Conservation (phyloP, 1,140 invertebrate genomes). For the Tetramorium alpestre region DNA sequence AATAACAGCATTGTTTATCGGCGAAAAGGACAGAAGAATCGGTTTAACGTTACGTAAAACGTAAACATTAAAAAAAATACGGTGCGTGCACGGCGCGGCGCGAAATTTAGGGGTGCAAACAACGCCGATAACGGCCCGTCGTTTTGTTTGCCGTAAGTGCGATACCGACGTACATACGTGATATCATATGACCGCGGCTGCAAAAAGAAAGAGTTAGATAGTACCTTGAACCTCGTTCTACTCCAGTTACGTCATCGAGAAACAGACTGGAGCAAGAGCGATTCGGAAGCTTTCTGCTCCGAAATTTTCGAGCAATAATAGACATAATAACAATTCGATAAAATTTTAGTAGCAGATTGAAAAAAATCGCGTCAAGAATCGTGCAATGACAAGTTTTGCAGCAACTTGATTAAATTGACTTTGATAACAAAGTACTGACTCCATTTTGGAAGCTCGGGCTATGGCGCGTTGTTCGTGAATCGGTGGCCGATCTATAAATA, state of each 20-base stretch:
- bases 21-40: neutral
- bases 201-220: neutral
- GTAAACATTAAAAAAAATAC: neutral
- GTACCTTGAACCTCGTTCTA: slow-evolving; percentile 28
- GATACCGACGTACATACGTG: slow-evolving; percentile 6
- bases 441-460: neutral
- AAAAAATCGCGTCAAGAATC: neutral
- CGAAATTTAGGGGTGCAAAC: slow-evolving; percentile 29
- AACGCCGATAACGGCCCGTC: slow-evolving; percentile 11
- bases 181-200: neutral
- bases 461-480: neutral
- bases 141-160: neutral
- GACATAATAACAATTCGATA: neutral
- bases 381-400: neutral
- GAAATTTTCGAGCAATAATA: neutral
- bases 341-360: neutral
- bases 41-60: slow-evolving; percentile 1
- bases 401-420: neutral
- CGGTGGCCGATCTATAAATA: slow-evolving; percentile 4
- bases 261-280: slow-evolving; percentile 3
- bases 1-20: slow-evolving; percentile 30
- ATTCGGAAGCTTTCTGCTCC: neutral
- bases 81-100: too few species aligned
- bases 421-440: too few species aligned
- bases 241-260: slow-evolving; percentile 33